Percentiles rank a stretch among this genome's conserved stretches.
Conservation (phyloP, 2,888 invertebrate species). For the Coecobrya sp. region DNA sequence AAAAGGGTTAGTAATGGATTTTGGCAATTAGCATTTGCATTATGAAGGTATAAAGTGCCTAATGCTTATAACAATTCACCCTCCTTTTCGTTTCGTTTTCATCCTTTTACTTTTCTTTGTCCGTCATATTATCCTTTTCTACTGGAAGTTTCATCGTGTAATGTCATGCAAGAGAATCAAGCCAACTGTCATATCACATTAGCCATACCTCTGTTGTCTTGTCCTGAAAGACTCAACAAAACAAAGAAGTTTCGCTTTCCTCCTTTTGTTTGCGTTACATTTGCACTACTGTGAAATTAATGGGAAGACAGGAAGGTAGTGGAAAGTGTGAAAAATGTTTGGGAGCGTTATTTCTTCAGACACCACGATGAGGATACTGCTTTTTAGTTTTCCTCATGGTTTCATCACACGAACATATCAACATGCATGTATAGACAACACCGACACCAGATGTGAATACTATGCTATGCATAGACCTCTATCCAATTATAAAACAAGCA, state of each 20-base stretch:
- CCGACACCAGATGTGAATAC: conserved; percentile 29
- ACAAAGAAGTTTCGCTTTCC: not conserved
- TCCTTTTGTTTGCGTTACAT: not conserved
- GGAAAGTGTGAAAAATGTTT: conserved; percentile 48
- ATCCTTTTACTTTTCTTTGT: conserved; percentile 37
- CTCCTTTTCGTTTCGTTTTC: conserved; percentile 51
- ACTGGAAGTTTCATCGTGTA: conserved; percentile 22
- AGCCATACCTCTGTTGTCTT: not conserved
- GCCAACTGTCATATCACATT: conserved; percentile 57
- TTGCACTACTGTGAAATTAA: not conserved
- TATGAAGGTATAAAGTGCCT: conserved; percentile 53
- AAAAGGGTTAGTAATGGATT: conserved; percentile 82
- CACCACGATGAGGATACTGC: not conserved
- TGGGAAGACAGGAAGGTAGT: not conserved
- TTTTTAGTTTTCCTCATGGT: not conserved
- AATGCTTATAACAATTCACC: conserved; percentile 44
- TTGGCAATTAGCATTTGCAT: conserved; percentile 85
- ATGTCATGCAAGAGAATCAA: conserved; percentile 26
- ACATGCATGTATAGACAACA: not conserved
- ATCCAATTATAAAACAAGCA: conserved; percentile 58
- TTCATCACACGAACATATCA: conserved; percentile 22
- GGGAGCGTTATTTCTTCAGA: conserved; percentile 11
- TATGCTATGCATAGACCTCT: not conserved
- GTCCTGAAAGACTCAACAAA: not conserved
- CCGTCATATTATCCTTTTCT: conserved; percentile 44